A percentile compares a stretch with the other conserved stretches of the same genome.
These are phyloP conservation scores for Dermatemys mawii DNA, from an alignment of 2,113 vertebrate species.

Conservation along the genomic window DNA sequence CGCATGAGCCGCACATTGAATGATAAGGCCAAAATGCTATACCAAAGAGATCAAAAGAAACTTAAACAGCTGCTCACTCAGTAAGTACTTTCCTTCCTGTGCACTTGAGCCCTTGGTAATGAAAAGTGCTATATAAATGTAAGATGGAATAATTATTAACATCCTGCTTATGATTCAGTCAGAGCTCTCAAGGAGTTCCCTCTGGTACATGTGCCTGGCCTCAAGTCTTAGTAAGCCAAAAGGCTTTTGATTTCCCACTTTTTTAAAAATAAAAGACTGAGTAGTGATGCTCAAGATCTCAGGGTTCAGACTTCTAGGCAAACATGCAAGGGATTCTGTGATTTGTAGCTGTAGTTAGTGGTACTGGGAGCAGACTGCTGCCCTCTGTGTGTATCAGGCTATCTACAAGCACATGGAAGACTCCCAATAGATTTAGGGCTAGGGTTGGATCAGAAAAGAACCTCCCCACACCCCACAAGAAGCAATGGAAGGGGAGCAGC, in stretches of 20 bases:
- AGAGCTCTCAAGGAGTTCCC: background rate
- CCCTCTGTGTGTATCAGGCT: background rate
- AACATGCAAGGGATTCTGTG: background rate
- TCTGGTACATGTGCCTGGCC: background rate
- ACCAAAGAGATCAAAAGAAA: background rate
- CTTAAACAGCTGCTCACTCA: background rate
- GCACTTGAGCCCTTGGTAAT: background rate
- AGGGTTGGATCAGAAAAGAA: background rate
- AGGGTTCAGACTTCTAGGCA: background rate
- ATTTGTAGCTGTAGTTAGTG: background rate
- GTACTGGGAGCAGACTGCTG: background rate
- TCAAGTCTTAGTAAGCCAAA: background rate
- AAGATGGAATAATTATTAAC: background rate
- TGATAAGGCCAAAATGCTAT: background rate
- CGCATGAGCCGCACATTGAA: background rate
- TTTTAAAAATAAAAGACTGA: background rate
- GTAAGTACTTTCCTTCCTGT: background rate
- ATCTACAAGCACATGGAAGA: background rate
- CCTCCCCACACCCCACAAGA: rapidly evolving
- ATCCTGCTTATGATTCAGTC: background rate
- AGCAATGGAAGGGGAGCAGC: background rate
- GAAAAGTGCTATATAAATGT: background rate
- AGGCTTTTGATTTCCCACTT: background rate
- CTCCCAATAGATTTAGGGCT: background rate
- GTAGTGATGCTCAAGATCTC: background rate